phyloP scores from a whole-genome alignment of 2,888 invertebrate genomes.

The Cacoxenus indagator region DNA sequence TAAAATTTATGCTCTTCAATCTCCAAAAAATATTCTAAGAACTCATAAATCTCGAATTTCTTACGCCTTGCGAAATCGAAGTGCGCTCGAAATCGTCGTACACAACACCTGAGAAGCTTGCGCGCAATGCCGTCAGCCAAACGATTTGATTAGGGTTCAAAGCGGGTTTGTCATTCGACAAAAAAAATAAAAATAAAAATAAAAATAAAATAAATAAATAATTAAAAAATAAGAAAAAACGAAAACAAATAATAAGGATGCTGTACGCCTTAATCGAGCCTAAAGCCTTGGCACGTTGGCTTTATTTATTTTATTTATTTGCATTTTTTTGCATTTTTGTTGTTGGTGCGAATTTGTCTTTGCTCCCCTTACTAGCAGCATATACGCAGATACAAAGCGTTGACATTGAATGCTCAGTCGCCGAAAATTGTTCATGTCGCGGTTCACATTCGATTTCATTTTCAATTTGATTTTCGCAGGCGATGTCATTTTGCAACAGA shows the following conservation, averaged over 20 bases:
- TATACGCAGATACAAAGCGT: slow-evolving; percentile 25
- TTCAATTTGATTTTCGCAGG: slow-evolving; percentile 51
- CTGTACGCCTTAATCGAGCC: not conserved
- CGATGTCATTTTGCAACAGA: slow-evolving; percentile 3
- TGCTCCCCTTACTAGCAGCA: too few species aligned
- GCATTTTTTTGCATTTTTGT: not conserved
- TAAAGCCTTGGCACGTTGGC: not conserved
- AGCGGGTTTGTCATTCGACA: not conserved
- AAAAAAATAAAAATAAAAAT: too few species aligned
- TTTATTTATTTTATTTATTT: not conserved
- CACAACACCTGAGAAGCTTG: slow-evolving; percentile 30
- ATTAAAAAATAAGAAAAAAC: not conserved
- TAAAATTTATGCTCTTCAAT: slow-evolving; percentile 7
- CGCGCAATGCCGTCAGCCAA: not conserved
- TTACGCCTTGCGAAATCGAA: not conserved
- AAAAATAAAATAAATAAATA: too few species aligned
- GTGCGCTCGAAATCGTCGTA: slow-evolving; percentile 21
- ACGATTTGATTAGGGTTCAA: not conserved
- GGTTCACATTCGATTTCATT: slow-evolving; percentile 60
- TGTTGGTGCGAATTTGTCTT: not conserved
- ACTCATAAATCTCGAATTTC: slow-evolving; percentile 61
- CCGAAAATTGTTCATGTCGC: slow-evolving; percentile 64
- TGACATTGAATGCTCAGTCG: slow-evolving; percentile 64
- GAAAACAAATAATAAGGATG: not conserved
- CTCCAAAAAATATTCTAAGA: slow-evolving; percentile 43